Evolutionary conservation across 2,113 vertebrate genomes (phyloP).

Genomic region (Turnix velox): DNA sequence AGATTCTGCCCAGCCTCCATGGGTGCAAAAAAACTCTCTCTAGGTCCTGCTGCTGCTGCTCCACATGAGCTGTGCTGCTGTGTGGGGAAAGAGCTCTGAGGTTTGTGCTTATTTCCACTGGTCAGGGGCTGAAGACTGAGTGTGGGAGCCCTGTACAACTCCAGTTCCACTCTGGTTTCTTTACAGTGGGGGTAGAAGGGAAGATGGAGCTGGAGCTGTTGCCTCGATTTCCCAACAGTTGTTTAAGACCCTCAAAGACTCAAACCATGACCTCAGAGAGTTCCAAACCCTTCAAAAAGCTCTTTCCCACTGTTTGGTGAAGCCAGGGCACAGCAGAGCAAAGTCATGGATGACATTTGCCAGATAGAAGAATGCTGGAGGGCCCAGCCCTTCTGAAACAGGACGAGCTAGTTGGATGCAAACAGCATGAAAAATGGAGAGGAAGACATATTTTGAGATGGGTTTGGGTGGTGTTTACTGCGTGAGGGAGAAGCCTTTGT

Average conservation of each 20-base stretch:
- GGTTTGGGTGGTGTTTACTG: slow-evolving; percentile 46
- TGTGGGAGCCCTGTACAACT: not conserved
- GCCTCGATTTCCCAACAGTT: not conserved
- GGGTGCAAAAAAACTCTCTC: not conserved
- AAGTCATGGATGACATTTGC: slow-evolving; percentile 34
- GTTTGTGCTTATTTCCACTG: not conserved
- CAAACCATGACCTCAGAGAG: not conserved
- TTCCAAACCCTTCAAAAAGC: too few relatives aligned
- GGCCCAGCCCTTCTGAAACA: slow-evolving; percentile 57
- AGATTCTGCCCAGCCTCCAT: not conserved
- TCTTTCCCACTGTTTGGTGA: not conserved
- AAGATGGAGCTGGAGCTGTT: too few relatives aligned
- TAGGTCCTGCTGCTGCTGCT: not conserved
- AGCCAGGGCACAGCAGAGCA: not conserved
- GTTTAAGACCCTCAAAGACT: not conserved
- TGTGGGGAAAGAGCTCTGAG: not conserved
- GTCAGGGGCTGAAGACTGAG: not conserved
- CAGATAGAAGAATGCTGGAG: not conserved
- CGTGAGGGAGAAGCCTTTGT: slow-evolving; percentile 38
- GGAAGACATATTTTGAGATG: slow-evolving; percentile 31
- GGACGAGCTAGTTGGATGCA: slow-evolving; percentile 56
- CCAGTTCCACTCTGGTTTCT: not conserved
- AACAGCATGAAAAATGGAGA: slow-evolving; percentile 54
- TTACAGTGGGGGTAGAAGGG: not conserved
- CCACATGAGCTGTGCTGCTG: not conserved